Percentiles rank a stretch among this genome's conserved stretches.
These are phyloP conservation scores for Pteromalus puparum DNA, from an alignment of 1,140 invertebrate genomes.

Conservation along the genomic window DNA sequence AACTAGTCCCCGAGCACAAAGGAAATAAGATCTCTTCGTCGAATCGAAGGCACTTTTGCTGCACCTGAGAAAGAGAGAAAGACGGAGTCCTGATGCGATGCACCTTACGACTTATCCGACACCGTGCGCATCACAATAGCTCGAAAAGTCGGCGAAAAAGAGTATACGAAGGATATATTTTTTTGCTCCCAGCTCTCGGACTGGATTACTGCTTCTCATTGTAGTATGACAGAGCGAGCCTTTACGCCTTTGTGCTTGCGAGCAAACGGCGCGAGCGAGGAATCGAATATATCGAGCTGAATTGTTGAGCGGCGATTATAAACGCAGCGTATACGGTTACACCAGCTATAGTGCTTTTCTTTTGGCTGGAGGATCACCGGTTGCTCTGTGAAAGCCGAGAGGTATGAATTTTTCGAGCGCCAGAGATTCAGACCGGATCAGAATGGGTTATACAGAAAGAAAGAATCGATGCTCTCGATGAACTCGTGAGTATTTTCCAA, in stretches of 20 bases:
- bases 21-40: conserved; percentile 41
- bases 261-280: background rate
- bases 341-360: too few relatives aligned
- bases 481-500: too few relatives aligned
- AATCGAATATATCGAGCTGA: too few relatives aligned
- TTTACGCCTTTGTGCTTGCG: background rate
- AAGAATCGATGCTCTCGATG: too few relatives aligned
- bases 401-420: too few relatives aligned
- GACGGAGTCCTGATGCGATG: conserved; percentile 3
- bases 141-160: background rate
- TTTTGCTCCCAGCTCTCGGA: background rate
- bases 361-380: too few relatives aligned
- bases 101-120: conserved; percentile 44
- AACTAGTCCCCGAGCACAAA: conserved; percentile 1
- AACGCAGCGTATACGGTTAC: too few relatives aligned
- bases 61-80: background rate
- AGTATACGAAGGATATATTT: background rate
- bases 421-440: too few relatives aligned
- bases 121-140: conserved; percentile 33
- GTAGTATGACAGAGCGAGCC: too few relatives aligned
- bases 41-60: conserved; percentile 34
- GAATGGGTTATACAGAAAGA: too few relatives aligned
- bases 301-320: too few relatives aligned
- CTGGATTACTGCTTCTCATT: background rate
- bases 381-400: too few relatives aligned